Conservation (phyloP, 2,888 invertebrate genomes). For the Formica aserva region DNA sequence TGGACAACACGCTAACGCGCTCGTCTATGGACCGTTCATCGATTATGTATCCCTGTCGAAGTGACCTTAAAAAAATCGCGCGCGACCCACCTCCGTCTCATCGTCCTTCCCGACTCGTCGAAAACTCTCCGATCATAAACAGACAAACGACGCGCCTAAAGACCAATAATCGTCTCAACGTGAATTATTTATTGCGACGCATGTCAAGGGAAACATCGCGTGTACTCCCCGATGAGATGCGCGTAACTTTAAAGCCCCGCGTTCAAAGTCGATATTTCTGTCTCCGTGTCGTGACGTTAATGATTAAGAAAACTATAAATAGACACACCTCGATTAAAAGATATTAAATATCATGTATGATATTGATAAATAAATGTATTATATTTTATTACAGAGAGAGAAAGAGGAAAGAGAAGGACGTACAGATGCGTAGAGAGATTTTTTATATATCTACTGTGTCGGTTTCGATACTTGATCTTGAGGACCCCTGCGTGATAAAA, state of each 20-base stretch:
- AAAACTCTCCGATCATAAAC: not conserved
- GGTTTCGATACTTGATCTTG: not conserved
- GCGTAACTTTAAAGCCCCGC: not conserved
- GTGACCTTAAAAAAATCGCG: constrained; percentile 22
- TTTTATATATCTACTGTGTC: not conserved
- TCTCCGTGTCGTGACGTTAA: not conserved
- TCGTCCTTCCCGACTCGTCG: not conserved
- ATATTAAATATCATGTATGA: not conserved
- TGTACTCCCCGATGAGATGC: constrained; percentile 32
- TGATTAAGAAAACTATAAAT: constrained; percentile 14
- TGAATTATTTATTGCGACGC: constrained; percentile 41
- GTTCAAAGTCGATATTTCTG: constrained; percentile 32
- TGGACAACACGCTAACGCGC: not conserved
- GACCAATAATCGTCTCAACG: not conserved
- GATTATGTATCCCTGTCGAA: not conserved
- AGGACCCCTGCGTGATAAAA: not conserved
- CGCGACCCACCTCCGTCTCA: not conserved
- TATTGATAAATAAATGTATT: constrained; percentile 5
- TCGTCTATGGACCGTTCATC: constrained; percentile 28
- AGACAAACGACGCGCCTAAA: not conserved
- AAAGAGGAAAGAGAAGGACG: not conserved
- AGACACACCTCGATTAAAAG: not conserved
- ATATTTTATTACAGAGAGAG: not conserved
- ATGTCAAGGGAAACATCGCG: constrained; percentile 31
- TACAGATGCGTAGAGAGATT: not conserved